Conservation (phyloP, 2,888 invertebrate species). For the Diadegma fenestrale region DNA sequence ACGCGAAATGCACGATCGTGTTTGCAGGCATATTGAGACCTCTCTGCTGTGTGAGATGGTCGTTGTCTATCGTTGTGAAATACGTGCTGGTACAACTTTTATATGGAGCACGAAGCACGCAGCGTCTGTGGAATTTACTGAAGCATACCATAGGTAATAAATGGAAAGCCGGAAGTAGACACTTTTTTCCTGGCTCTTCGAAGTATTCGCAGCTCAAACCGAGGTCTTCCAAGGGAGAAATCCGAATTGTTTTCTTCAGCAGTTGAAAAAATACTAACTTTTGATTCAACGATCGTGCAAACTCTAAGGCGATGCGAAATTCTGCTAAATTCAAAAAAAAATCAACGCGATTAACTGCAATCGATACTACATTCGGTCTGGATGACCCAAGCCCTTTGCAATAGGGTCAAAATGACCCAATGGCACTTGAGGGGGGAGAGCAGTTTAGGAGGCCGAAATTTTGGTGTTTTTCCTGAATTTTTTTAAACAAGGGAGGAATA, state of each 20-base stretch:
- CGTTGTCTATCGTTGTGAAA: slow-evolving; percentile 47
- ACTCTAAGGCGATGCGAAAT: neutral
- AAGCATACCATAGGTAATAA: slow-evolving; percentile 61
- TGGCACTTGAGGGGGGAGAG: no score
- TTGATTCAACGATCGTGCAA: neutral
- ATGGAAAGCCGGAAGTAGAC: slow-evolving; percentile 69
- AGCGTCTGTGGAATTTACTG: slow-evolving; percentile 58
- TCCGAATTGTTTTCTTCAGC: neutral
- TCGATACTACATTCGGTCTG: no score
- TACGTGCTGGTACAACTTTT: slow-evolving; percentile 39
- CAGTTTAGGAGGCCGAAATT: no score
- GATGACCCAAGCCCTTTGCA: no score
- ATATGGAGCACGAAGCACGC: slow-evolving; percentile 20
- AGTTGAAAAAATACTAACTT: neutral
- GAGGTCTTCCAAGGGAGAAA: neutral
- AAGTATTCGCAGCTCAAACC: slow-evolving; percentile 2
- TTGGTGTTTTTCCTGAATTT: no score
- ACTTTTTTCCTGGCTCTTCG: slow-evolving; percentile 42
- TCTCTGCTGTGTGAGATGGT: slow-evolving; percentile 14
- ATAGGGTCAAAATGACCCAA: neutral
- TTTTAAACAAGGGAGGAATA: no score
- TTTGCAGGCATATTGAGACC: slow-evolving; percentile 5
- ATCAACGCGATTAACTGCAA: no score
- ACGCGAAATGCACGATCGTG: slow-evolving; percentile 1
- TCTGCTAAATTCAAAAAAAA: neutral